A percentile compares a stretch with the other conserved stretches of the same genome.
phyloP scores from a whole-genome alignment of 1,140 invertebrate genomes.

The Temnothorax longispinosus region DNA sequence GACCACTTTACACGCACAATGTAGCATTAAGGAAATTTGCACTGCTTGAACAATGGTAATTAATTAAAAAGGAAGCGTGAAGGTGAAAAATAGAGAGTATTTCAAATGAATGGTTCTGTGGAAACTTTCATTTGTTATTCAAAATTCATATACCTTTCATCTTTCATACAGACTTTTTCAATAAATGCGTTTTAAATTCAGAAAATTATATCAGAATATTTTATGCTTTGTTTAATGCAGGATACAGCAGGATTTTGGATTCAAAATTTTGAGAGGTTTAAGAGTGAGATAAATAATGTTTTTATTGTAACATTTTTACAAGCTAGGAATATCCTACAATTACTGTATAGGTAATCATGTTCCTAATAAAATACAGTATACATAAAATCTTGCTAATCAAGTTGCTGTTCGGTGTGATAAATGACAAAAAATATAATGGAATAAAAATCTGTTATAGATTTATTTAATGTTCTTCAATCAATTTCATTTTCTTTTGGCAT shows the following conservation, averaged over 20 bases:
- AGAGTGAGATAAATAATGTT: constrained; percentile 80
- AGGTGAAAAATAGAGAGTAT: not conserved
- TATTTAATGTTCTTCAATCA: not conserved
- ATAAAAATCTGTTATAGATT: constrained; percentile 8
- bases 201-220: not conserved
- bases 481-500: not conserved
- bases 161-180: too few relatives aligned
- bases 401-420: constrained; percentile 61
- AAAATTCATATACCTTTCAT: not conserved
- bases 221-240: too few relatives aligned
- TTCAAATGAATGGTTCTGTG: not conserved
- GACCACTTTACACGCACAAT: not conserved
- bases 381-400: constrained; percentile 81
- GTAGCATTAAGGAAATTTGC: not conserved
- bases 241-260: not conserved
- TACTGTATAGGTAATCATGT: constrained; percentile 79
- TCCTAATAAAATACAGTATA: constrained; percentile 80
- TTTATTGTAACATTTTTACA: constrained; percentile 77
- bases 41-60: not conserved
- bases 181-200: too few relatives aligned
- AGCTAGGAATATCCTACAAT: constrained; percentile 76
- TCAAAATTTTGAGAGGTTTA: constrained; percentile 33
- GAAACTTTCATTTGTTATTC: not conserved
- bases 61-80: not conserved
- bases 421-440: not conserved